Conservation (phyloP, 2,888 invertebrate genomes). For the Magallana nippona region DNA sequence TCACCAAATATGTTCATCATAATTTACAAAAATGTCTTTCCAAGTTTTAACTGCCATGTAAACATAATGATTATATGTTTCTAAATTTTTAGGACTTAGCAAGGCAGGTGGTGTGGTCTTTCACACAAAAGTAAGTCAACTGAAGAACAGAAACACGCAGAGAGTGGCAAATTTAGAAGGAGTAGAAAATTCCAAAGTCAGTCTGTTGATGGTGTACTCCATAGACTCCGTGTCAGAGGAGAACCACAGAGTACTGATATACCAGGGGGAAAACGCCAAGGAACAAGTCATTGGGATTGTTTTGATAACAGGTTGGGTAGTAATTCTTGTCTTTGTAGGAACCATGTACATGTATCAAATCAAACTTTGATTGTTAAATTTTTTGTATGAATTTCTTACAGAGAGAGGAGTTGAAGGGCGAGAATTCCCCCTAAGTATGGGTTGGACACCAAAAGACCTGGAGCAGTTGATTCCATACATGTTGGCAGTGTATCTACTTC, state of each 20-base stretch:
- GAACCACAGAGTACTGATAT: slow-evolving; percentile 56
- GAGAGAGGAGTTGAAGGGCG: slow-evolving; percentile 42
- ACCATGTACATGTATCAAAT: not conserved
- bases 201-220: slow-evolving; percentile 59
- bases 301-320: slow-evolving; percentile 45
- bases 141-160: not conserved
- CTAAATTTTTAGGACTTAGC: slow-evolving; percentile 58
- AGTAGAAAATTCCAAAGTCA: slow-evolving; percentile 48
- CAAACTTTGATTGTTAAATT: not conserved
- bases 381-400: not conserved
- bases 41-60: not conserved
- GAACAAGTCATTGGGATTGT: slow-evolving; percentile 46
- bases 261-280: slow-evolving; percentile 52
- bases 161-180: slow-evolving; percentile 44
- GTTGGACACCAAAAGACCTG: slow-evolving; percentile 57
- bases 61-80: not conserved
- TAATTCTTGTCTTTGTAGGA: not conserved
- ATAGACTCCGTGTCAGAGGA: slow-evolving; percentile 48
- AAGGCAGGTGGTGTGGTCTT: slow-evolving; percentile 61
- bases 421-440: slow-evolving; percentile 51
- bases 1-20: not conserved
- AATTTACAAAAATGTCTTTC: not conserved
- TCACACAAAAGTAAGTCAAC: slow-evolving; percentile 48
- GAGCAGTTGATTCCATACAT: slow-evolving; percentile 59
- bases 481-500: slow-evolving; percentile 57